Evolutionary conservation across 2,888 invertebrate species (phyloP), one percentile per base, ranked within the genome.

Genomic region (Microplitis deprimator): DNA sequence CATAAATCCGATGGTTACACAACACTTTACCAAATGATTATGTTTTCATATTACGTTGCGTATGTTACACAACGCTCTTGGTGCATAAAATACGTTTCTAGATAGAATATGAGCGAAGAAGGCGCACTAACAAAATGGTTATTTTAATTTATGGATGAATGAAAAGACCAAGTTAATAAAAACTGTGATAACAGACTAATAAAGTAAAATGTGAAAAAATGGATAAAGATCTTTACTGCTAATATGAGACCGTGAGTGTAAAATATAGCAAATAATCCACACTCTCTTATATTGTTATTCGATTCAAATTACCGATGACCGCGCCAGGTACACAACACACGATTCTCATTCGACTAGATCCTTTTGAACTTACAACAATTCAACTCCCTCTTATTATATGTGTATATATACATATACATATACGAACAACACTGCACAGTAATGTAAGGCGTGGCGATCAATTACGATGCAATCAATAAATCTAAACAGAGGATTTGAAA

Each of bases 11-110:
- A 50, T 50, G 50, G 50, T 50, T 50, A 50, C 50, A 50, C 82
- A 85, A 84, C 84, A 85, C 83, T 77, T 78, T 83, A 83, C 78
- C 82, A 76, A 85, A 84, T 84, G 86, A 85, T 85, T 84, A 85
- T 83, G 81, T 84, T 83, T 50, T 50, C 85, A 85, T 82, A 85
- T 85, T 84, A 84, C 80, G 81, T 81, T 81, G 83, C 82, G 83
- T 82, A 69, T 76, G 77, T 79, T 62, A 72, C 82, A 77, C 78
- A 79, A 83, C 83, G 78, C 81, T 81, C 82, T 84, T 50, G 50
- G 50, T 50, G 50, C 13, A 50, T 50, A 50, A 50, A 50, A 5
- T 50, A 50, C 50, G 50, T 50, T 13, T 50, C 7, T 50, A 13
- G 62, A 72, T 50, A 13, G 62, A 72, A 59, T 41, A 16, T 41